These are phyloP conservation scores for Upupa epops DNA, from an alignment of 2,113 vertebrate species.

Conservation along the genomic window DNA sequence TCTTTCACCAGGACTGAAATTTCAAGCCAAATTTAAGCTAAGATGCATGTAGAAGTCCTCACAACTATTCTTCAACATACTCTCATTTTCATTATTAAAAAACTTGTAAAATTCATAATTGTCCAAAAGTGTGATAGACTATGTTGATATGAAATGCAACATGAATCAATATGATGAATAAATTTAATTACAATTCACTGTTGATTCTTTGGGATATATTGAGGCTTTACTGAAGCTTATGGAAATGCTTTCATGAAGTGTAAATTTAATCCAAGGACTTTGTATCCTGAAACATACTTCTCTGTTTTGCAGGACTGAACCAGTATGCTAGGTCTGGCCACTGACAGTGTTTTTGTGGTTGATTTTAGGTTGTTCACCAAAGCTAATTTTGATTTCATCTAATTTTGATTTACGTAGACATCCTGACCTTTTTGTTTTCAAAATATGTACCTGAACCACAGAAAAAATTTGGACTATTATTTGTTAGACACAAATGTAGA, in stretches of 20 bases:
- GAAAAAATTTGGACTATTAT: not conserved
- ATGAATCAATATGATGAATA: not conserved
- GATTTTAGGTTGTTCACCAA: not conserved
- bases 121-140: not conserved
- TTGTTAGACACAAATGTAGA: not conserved
- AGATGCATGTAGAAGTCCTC: not conserved
- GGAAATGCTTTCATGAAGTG: not conserved
- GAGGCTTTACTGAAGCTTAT: not conserved
- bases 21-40: not conserved
- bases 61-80: not conserved
- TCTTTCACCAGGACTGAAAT: not conserved
- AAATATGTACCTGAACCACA: not conserved
- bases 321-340: not conserved
- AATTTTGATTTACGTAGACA: not conserved
- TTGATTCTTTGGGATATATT: not conserved
- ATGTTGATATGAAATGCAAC: not conserved
- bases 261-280: not conserved
- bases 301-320: not conserved
- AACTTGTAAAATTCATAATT: not conserved
- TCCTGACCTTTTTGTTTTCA: not conserved
- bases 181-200: not conserved
- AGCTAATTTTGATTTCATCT: not conserved
- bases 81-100: not conserved
- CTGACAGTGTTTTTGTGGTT: not conserved
- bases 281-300: not conserved